Base-by-base conservation (phyloP, 2,113 vertebrate genomes). In the Hystrix cristata region DNA sequence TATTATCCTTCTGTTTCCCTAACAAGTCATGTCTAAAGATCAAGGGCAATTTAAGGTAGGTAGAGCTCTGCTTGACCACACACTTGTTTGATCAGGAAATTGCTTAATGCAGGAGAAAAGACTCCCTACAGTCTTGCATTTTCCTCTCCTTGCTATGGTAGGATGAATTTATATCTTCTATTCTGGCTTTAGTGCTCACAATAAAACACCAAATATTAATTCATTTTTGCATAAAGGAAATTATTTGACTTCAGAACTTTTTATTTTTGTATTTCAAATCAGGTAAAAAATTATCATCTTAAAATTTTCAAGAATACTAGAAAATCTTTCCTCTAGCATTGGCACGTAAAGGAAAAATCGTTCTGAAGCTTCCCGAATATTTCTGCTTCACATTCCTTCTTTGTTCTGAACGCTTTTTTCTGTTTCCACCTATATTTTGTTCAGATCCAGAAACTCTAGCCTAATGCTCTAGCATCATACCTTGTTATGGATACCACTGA, bases 281-380 rank as follows among this genome's bases (percentile, higher is more conserved):
- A 72, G 55, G 23, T 60, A 74, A 62, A 76, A 76, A 59, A 69
- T 59, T 29, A 74, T 65, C 13, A 90, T 65, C 38, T 65, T 76
- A 80, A 71, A 29, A 86, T 46, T 90, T 90, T 90, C 1, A 90
- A 74, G 29, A 90, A 83, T 31, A 55, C 13, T 43, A 51, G 21
- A 79, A 90, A 94, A 71, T 53, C 29, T 74, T 79, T 15, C 31
- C 53, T 90, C 59, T 90, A 87, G 19, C 92, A 76, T 46, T 95
- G 29, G 14, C 31, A 25, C 15, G 27, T 60, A 18, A 90, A 46
- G 21, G 15, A 92, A 27, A 2, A 82, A 53, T 29, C 34, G 55
- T 48, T 34, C 23, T 48, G 10, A 87, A 79, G 23, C 2, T 90
- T 84, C 69, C 46, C 81, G 21, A 3, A 80, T 59, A 57, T 5